phyloP scores from a whole-genome alignment of 2,113 vertebrate genomes.

The Urocynchramus pylzowi region DNA sequence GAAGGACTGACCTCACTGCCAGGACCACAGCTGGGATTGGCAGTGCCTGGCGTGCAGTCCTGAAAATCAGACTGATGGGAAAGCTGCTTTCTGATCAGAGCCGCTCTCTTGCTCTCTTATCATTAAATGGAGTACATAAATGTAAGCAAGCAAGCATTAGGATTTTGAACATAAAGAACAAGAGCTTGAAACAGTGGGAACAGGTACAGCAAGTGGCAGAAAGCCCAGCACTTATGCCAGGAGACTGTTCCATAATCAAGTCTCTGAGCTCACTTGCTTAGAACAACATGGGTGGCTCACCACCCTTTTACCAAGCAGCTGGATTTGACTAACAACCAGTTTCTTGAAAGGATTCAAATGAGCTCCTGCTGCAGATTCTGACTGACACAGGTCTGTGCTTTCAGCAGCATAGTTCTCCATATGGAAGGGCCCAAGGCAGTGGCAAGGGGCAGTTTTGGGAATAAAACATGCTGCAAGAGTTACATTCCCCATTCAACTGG shows the following conservation, averaged over 20 bases:
- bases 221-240: background rate
- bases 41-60: background rate
- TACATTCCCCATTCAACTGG: background rate
- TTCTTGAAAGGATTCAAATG: slow-evolving; percentile 18
- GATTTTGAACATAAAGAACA: background rate
- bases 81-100: background rate
- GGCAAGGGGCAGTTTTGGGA: background rate
- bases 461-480: background rate
- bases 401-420: background rate
- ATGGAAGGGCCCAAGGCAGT: background rate
- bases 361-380: background rate
- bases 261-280: background rate
- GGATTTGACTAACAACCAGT: slow-evolving; percentile 9
- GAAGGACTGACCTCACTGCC: background rate
- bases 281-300: slow-evolving; percentile 43
- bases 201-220: slow-evolving; percentile 26
- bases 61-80: background rate
- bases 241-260: slow-evolving; percentile 33
- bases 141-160: background rate
- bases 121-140: background rate
- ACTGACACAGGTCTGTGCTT: background rate
- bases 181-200: slow-evolving; percentile 1
- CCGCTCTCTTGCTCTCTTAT: background rate
- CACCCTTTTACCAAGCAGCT: background rate
- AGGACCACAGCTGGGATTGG: background rate